Conservation (phyloP, 2,113 vertebrate species). For the Heterochromis multidens region DNA sequence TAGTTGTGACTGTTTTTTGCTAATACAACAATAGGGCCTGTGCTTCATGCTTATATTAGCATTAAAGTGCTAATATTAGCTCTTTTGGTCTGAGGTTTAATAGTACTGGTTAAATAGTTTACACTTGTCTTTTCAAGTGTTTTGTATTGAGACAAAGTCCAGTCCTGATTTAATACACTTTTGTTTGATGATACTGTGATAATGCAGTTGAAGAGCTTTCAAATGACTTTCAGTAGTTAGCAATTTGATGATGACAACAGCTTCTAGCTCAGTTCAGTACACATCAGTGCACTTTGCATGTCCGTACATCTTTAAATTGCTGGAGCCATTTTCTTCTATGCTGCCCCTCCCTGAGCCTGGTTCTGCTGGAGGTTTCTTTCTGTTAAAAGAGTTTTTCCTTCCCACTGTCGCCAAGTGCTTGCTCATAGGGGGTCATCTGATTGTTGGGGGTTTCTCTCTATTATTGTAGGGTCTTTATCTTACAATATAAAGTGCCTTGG, state of each 20-base stretch:
- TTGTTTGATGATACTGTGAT: background rate
- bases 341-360: background rate
- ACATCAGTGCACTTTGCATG: background rate
- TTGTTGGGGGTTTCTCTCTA: too few species aligned
- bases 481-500: too few species aligned
- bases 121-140: background rate
- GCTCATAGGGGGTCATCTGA: too few species aligned
- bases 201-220: background rate
- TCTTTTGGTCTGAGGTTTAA: background rate
- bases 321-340: background rate
- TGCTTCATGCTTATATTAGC: background rate
- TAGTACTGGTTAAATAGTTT: background rate
- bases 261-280: background rate
- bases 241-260: background rate
- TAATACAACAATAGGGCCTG: background rate
- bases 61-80: background rate
- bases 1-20: background rate
- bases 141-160: background rate
- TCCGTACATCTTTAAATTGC: background rate
- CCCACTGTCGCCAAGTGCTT: too few species aligned
- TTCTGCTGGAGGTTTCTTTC: background rate
- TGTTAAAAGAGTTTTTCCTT: too few species aligned
- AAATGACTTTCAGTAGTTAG: background rate
- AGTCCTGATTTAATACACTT: background rate
- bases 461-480: too few species aligned